These are phyloP conservation scores for Mystacornis crossleyi DNA, from an alignment of 2,113 vertebrate genomes.

Conservation along the genomic window DNA sequence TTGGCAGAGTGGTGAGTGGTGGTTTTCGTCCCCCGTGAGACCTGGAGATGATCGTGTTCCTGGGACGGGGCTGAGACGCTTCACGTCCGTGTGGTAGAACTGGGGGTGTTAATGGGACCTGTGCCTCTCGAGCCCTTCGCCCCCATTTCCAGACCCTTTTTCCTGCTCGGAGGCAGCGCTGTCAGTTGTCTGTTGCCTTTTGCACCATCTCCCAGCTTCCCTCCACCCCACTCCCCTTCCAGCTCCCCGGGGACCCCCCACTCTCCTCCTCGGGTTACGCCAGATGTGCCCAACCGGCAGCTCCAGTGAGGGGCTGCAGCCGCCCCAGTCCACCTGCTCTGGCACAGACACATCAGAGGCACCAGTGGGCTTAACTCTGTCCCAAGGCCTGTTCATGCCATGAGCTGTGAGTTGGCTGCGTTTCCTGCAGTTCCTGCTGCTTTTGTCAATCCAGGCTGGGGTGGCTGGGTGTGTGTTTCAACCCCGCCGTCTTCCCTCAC, in stretches of 20 bases:
- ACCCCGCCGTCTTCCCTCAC: not conserved
- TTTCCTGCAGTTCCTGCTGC: not conserved
- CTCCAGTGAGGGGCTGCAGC: not conserved
- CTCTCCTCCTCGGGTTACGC: not conserved
- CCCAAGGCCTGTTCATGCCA: not conserved
- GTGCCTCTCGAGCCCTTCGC: not conserved
- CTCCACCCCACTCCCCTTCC: not conserved
- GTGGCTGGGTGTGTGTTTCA: not conserved
- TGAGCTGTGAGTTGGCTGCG: not conserved
- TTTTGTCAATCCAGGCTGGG: not conserved
- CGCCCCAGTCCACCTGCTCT: not conserved
- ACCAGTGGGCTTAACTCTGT: not conserved
- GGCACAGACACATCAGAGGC: not conserved
- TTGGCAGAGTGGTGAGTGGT: fast-evolving
- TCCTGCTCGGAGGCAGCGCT: not conserved
- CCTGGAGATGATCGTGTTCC: fast-evolving
- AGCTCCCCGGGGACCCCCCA: not conserved
- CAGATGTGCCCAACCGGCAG: not conserved
- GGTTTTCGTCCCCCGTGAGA: fast-evolving
- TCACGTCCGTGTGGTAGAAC: fast-evolving
- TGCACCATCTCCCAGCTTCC: not conserved
- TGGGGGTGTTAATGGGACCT: not conserved
- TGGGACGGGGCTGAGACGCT: fast-evolving
- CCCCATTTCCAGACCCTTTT: not conserved
- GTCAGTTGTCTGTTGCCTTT: not conserved